Evolutionary conservation across 2,113 vertebrate genomes (phyloP), one percentile per base, ranked within the genome.

Genomic region (Callithrix jacchus): DNA sequence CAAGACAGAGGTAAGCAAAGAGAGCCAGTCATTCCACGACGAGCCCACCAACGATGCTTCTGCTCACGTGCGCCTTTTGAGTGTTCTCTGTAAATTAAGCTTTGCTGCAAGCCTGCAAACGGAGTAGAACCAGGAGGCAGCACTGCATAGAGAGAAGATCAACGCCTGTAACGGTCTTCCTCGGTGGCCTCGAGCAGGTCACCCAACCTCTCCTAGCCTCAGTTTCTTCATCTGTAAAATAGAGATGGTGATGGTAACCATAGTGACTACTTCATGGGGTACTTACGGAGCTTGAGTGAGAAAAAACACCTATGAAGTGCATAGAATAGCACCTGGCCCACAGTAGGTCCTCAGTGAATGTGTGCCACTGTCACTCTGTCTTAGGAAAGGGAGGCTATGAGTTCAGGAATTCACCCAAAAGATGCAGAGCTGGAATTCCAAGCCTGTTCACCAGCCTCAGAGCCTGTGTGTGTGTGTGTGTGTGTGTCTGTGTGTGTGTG

Each of bases 91-190:
- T 64, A 64, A 6, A 64, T 52, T 30, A 49, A 18, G 40, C 47
- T 10, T 64, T 21, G 20, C 13, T 2, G 2, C 35, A 45, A 64
- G 74, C 82, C 52, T 42, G 8, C 17, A 1, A 25, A 18, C 52
- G 73, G 42, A 58, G 9, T n/a, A 0, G 25, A 32, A 25, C 52
- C 45, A 86, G 49, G 23, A 37, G 54, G 25, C 49, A 40, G 49
- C 0, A 2, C 2, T 2, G 7, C 0, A 8, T 37, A 14, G 23
- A 66, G 9, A 17, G 0, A 42, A n/a, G 12, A 32, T 84, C 66
- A 9, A 13, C 58, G 47, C 37, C 25, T 56, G 18, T 6, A 0
- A 18, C 52, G 45, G 87, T 58, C 56, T 86, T 87, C 76, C 90
- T 54, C 8, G 56, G 6, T 23, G 30, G 30, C n/a, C 58, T 47